These are phyloP conservation scores for Macrotrachela quadricornifera DNA, from an alignment of 1,140 invertebrate genomes.

Conservation along the genomic window DNA sequence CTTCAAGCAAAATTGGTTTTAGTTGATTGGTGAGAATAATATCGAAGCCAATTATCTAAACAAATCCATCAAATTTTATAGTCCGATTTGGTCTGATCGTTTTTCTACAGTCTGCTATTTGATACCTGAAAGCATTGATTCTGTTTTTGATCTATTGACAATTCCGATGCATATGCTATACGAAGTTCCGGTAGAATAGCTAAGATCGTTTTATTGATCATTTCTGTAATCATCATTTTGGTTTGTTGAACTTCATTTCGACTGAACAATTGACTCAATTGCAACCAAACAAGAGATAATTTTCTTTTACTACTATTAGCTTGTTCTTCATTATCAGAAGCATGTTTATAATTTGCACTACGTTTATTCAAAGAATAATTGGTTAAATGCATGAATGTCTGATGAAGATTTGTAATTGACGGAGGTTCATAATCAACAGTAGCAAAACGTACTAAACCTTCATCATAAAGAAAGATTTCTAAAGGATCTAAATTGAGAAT, in stretches of 20 bases:
- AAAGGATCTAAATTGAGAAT: slow-evolving; percentile 31
- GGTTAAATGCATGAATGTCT: slow-evolving; percentile 33
- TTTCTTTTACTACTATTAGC: slow-evolving; percentile 30
- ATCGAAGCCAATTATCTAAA: slow-evolving; percentile 72
- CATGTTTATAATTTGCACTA: slow-evolving; percentile 28
- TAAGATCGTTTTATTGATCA: slow-evolving; percentile 33
- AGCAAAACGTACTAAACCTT: slow-evolving; percentile 32
- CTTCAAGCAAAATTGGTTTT: slow-evolving; percentile 63
- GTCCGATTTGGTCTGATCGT: too few relatives aligned
- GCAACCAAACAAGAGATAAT: slow-evolving; percentile 25
- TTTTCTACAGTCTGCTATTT: too few relatives aligned
- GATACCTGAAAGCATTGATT: too few relatives aligned
- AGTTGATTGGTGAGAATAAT: slow-evolving; percentile 58
- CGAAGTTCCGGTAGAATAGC: slow-evolving; percentile 33
- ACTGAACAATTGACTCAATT: too few relatives aligned
- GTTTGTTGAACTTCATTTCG: background rate
- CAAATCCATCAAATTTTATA: slow-evolving; percentile 33
- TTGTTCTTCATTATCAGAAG: slow-evolving; percentile 16
- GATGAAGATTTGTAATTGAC: slow-evolving; percentile 7
- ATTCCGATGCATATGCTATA: slow-evolving; percentile 15
- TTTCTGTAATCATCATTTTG: slow-evolving; percentile 24
- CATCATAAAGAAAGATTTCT: slow-evolving; percentile 32
- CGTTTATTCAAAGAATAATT: slow-evolving; percentile 36
- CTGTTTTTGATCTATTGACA: too few relatives aligned
- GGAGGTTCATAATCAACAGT: slow-evolving; percentile 30